Evolutionary conservation across 1,140 invertebrate species (phyloP).

Genomic region (Dendroctonus valens): DNA sequence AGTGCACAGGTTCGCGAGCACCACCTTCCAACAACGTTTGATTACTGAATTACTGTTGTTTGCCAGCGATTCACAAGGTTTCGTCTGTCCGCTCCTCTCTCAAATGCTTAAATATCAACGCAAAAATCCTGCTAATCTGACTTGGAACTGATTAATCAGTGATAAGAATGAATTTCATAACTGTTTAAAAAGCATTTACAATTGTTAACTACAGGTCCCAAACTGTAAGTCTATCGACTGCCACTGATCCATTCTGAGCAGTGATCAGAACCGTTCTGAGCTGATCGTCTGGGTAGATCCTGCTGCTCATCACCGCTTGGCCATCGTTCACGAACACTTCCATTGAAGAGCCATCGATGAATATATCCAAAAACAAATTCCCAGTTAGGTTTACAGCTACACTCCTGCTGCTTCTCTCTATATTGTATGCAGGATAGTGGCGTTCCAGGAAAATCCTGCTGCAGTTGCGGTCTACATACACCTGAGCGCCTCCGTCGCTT

Average conservation of each 20-base stretch:
- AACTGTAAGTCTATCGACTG: too few species aligned
- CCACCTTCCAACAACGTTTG: too few species aligned
- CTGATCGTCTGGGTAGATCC: conserved; percentile 16
- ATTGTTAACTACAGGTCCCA: too few species aligned
- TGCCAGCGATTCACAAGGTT: too few species aligned
- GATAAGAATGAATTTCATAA: too few species aligned
- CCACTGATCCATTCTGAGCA: background rate
- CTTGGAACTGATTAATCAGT: too few species aligned
- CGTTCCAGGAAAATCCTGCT: conserved; percentile 7
- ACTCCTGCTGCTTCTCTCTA: background rate
- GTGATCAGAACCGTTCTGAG: conserved; percentile 5
- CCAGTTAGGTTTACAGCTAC: conserved; percentile 2
- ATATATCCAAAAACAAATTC: conserved; percentile 43
- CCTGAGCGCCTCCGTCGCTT: background rate
- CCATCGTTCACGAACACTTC: conserved; percentile 52
- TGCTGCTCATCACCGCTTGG: conserved; percentile 34
- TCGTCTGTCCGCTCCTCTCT: too few species aligned
- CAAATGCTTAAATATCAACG: too few species aligned
- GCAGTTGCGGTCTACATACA: conserved; percentile 5
- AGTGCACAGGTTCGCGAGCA: too few species aligned
- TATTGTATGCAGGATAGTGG: conserved; percentile 12
- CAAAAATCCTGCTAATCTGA: too few species aligned
- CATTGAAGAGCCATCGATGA: conserved; percentile 51
- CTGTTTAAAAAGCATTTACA: too few species aligned
- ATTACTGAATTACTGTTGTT: too few species aligned